These are phyloP conservation scores for Tragelaphus strepsiceros DNA, from an alignment of 2,113 vertebrate genomes.

Conservation along the genomic window DNA sequence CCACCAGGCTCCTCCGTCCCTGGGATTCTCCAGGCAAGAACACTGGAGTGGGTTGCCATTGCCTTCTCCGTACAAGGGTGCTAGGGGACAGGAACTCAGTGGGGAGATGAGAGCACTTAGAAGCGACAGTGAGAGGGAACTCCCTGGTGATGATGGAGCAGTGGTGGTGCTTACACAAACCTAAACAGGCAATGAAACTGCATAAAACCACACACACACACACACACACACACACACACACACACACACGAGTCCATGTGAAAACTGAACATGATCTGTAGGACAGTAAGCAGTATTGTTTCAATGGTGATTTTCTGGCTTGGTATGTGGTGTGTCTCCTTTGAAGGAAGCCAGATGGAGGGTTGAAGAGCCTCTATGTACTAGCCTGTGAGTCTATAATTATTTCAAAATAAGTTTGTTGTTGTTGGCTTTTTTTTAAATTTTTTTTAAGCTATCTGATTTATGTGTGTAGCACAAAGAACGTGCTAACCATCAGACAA, in stretches of 20 bases:
- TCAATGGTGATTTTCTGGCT: neutral
- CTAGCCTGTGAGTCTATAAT: neutral
- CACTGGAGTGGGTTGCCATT: no score
- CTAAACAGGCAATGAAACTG: neutral
- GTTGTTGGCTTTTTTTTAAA: neutral
- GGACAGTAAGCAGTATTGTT: neutral
- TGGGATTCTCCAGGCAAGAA: no score
- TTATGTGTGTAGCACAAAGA: neutral
- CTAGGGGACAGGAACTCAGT: neutral
- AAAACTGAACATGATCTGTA: neutral
- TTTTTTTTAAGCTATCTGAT: neutral
- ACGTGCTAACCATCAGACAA: neutral
- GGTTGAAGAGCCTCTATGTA: neutral
- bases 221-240: neutral
- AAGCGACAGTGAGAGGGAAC: neutral
- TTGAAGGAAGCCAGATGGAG: neutral
- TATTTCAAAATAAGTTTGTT: neutral
- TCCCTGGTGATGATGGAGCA: neutral
- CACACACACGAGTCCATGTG: neutral
- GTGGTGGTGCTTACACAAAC: neutral
- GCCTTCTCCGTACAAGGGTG: neutral
- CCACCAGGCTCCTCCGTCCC: no score
- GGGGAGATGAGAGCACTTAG: accelerated
- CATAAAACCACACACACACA: no score
- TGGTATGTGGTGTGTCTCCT: neutral